Percentiles rank a stretch among this genome's conserved stretches.
Evolutionary conservation across 2,888 invertebrate genomes (phyloP).

Genomic region (Dichetophora obliterata): DNA sequence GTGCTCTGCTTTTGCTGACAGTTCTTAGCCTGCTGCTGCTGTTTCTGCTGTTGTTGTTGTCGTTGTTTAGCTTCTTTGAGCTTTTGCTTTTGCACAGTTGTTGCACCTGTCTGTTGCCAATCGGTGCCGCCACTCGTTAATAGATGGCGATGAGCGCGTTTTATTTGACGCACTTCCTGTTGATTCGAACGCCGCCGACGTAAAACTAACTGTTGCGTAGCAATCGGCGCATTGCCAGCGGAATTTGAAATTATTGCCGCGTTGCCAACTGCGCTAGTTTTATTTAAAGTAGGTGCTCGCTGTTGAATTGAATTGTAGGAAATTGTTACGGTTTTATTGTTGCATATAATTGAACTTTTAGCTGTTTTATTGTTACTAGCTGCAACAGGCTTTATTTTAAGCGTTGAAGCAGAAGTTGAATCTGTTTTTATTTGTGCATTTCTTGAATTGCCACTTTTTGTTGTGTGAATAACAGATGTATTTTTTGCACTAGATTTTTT

Average conservation of each 20-base stretch:
- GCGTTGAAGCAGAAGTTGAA: not conserved
- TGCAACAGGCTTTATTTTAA: slow-evolving; percentile 20
- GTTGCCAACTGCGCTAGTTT: not conserved
- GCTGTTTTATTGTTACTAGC: slow-evolving; percentile 27
- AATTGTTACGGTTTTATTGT: slow-evolving; percentile 30
- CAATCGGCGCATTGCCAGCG: slow-evolving; percentile 53
- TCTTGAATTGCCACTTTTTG: not conserved
- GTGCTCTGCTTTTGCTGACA: slow-evolving; percentile 42
- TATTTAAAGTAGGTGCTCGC: not conserved
- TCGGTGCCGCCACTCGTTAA: slow-evolving; percentile 65
- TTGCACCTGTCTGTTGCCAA: slow-evolving; percentile 42
- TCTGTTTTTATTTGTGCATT: slow-evolving; percentile 45
- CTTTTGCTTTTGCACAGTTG: slow-evolving; percentile 39
- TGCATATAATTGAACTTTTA: slow-evolving; percentile 18
- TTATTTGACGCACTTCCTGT: slow-evolving; percentile 62
- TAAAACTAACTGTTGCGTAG: slow-evolving; percentile 35
- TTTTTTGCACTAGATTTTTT: slow-evolving; percentile 52
- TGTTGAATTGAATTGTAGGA: slow-evolving; percentile 13
- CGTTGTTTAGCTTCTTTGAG: slow-evolving; percentile 1
- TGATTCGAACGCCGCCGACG: slow-evolving; percentile 59
- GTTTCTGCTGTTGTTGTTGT: slow-evolving; percentile 18
- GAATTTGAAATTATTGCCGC: not conserved
- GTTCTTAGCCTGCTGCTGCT: slow-evolving; percentile 38
- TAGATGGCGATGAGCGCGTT: slow-evolving; percentile 68
- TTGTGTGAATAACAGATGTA: slow-evolving; percentile 32